phyloP scores from a whole-genome alignment of 2,797 vertebrate species.

The Muscicapa striata region DNA sequence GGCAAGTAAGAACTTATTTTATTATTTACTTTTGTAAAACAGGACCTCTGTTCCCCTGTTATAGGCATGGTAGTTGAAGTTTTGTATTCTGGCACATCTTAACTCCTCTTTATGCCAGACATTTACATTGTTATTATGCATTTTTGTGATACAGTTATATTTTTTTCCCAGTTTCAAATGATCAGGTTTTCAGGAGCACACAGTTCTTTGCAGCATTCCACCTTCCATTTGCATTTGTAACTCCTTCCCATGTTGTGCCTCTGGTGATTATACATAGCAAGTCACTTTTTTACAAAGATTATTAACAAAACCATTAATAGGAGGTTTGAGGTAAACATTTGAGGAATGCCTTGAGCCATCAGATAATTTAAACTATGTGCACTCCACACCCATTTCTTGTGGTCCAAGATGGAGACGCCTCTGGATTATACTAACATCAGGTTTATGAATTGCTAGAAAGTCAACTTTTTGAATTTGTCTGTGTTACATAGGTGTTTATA shows the following conservation, averaged over 20 bases:
- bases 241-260: neutral
- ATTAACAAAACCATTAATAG: neutral
- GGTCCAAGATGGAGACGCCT: neutral
- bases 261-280: neutral
- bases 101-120: accelerated
- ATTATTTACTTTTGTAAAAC: neutral
- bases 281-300: neutral
- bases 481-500: neutral
- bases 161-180: neutral
- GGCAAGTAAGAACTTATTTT: neutral
- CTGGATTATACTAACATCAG: neutral
- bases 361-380: neutral
- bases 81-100: neutral
- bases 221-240: neutral
- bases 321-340: neutral
- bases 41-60: neutral
- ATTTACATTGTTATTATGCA: neutral
- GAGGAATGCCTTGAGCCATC: neutral
- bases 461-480: neutral
- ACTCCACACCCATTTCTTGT: neutral
- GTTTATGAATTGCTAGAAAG: neutral
- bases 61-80: neutral
- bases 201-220: neutral
- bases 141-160: neutral
- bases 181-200: neutral